A percentile compares a stretch with the other conserved stretches of the same genome.
These are phyloP conservation scores for Pomacea canaliculata DNA, from an alignment of 2,888 invertebrate species.

Conservation along the genomic window DNA sequence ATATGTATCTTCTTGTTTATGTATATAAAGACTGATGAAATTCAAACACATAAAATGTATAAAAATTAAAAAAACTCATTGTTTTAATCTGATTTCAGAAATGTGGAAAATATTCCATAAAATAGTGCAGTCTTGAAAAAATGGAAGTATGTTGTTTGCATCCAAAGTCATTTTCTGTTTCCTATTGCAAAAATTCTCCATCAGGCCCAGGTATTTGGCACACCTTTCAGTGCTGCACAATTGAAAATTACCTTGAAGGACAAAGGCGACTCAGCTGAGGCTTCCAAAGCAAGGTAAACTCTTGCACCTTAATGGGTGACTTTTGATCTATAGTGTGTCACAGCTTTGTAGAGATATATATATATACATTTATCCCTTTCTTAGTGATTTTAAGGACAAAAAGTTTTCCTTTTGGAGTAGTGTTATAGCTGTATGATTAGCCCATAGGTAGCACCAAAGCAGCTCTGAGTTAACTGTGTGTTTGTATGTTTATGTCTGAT, in stretches of 20 bases:
- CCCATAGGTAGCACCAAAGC: neutral
- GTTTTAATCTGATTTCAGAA: no score
- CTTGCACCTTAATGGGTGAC: neutral
- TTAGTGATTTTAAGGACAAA: neutral
- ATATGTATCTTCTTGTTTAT: no score
- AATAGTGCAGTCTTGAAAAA: no score
- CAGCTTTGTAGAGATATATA: neutral
- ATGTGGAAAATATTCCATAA: no score
- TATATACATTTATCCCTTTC: neutral
- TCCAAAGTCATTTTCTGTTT: no score
- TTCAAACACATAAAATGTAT: no score
- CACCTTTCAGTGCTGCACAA: constrained; percentile 50
- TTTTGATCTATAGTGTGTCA: no score
- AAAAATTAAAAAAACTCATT: no score
- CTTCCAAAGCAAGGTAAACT: constrained; percentile 45
- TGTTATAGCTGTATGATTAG: no score
- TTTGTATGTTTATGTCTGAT: no score
- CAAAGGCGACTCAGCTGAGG: constrained; percentile 43
- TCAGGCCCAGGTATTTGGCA: constrained; percentile 58
- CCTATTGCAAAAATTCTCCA: neutral
- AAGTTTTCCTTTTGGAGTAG: neutral
- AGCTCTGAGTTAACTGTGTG: neutral
- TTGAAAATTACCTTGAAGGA: constrained; percentile 53
- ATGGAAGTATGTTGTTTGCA: no score
- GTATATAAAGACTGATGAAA: no score